Evolutionary conservation across 2,113 vertebrate species (phyloP), one percentile per base, ranked within the genome.

Genomic region (Pomatorhinus ruficollis): DNA sequence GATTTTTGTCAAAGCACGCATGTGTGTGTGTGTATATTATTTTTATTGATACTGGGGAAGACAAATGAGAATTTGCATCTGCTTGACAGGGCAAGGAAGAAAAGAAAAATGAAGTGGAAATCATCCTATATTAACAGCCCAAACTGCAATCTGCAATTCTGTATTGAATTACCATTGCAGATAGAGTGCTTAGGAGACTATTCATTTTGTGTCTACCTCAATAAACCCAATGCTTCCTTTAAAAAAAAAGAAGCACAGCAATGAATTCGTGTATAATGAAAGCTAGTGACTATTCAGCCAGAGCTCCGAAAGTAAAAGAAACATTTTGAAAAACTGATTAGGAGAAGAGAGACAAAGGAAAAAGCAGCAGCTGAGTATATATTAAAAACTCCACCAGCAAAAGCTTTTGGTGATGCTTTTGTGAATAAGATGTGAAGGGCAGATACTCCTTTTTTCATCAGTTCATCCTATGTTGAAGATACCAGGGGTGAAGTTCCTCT

Each of bases 1-100:
- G 27, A 86, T 90, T 96, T 95, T 95, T 92, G 68, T 89, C 64
- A 92, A 96, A 93, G 76, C 85, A 89, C 19, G 3, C 0, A 1
- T 0, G 4, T 44, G 42, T 60, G 40, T 88, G 54, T 90, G 50
- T 91, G 12, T 77, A 19, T 81, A 71, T 78, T 90, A 49, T 87
- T 91, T 95, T 79, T 80, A 81, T 52, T 91, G 59, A 75, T 79
- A 52, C 22, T 39, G 42, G 42, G 77, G 33, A 90, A 87, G 56
- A 65, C 19, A 87, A 91, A 76, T 44, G 39, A 83, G 17, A 90
- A 57, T 64, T 93, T 92, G 31, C 49, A 53, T 57, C 59, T 2
- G 0, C 65, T 92, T 87, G 72, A 57, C 30, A 94, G 77, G 56
- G 59, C 59, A 83, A 86, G 65, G 19, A 59, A 70, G 37, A 80